phyloP scores from a whole-genome alignment of 64 coral and sea anemone species.

The Actinia equina region DNA sequence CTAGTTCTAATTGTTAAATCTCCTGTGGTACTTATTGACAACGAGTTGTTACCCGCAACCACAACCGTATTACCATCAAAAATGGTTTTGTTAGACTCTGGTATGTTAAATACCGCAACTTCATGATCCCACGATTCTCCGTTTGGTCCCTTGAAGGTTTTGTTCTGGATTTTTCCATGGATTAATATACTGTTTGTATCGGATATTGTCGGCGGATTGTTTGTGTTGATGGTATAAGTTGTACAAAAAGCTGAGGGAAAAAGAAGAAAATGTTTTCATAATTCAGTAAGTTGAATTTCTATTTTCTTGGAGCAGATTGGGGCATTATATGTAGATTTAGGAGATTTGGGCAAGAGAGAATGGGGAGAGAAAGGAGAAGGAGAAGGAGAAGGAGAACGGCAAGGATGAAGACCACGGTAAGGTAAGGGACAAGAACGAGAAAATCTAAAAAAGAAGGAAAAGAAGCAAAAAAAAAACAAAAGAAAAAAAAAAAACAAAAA shows the following conservation, averaged over 20 bases:
- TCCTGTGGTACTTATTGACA: conserved; percentile 39
- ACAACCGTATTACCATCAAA: background rate
- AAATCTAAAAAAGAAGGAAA: too few relatives aligned
- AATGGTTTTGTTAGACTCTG: background rate
- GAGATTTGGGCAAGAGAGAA: too few relatives aligned
- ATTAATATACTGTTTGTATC: background rate
- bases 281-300: too few relatives aligned
- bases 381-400: too few relatives aligned
- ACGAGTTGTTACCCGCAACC: conserved; percentile 42
- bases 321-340: too few relatives aligned
- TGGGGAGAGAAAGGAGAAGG: too few relatives aligned
- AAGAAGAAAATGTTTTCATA: background rate
- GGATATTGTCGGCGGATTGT: background rate
- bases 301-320: too few relatives aligned
- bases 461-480: too few relatives aligned
- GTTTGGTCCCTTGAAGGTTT: conserved; percentile 62
- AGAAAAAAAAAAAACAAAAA: too few relatives aligned
- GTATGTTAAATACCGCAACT: conserved; percentile 41
- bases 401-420: too few relatives aligned
- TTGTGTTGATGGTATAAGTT: conserved; percentile 21
- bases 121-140: conserved; percentile 60
- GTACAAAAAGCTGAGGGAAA: background rate
- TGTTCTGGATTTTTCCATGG: background rate
- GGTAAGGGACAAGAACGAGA: too few relatives aligned
- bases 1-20: conserved; percentile 42